phyloP scores from a whole-genome alignment of 2,113 vertebrate genomes.

The Passer domesticus region DNA sequence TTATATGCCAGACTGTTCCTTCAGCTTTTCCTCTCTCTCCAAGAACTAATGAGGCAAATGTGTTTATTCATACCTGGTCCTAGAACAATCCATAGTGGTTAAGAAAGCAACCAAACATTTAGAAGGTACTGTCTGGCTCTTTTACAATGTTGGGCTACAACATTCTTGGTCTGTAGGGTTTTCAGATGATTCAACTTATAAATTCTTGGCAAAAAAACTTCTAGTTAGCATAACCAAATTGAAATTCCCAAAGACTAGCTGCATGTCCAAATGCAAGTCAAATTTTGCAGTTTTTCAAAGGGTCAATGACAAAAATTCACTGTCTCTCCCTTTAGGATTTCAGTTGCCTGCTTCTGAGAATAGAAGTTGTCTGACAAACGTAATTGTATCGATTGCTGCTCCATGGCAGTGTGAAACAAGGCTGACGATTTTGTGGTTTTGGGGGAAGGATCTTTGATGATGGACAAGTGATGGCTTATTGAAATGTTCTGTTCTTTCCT shows the following conservation, averaged over 20 bases:
- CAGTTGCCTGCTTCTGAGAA: neutral
- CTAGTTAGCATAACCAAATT: neutral
- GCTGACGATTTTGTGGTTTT: neutral
- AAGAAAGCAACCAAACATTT: neutral
- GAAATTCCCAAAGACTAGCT: neutral
- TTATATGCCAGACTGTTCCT: neutral
- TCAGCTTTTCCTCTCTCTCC: neutral
- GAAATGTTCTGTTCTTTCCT: neutral
- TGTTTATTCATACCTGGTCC: neutral
- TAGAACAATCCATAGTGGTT: neutral
- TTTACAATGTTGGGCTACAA: neutral
- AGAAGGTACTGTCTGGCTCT: neutral
- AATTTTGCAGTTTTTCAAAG: neutral
- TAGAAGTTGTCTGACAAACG: neutral
- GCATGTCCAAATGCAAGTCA: neutral
- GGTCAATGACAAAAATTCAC: neutral
- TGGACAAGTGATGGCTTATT: neutral
- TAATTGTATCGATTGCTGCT: neutral
- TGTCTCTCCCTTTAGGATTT: neutral
- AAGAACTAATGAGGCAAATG: neutral
- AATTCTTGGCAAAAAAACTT: neutral
- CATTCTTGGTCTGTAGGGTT: neutral
- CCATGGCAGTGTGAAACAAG: neutral
- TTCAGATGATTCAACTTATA: neutral
- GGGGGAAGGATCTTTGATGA: neutral